phyloP scores from a whole-genome alignment of 2,113 vertebrate species.

The Pachypanchax playfairii region DNA sequence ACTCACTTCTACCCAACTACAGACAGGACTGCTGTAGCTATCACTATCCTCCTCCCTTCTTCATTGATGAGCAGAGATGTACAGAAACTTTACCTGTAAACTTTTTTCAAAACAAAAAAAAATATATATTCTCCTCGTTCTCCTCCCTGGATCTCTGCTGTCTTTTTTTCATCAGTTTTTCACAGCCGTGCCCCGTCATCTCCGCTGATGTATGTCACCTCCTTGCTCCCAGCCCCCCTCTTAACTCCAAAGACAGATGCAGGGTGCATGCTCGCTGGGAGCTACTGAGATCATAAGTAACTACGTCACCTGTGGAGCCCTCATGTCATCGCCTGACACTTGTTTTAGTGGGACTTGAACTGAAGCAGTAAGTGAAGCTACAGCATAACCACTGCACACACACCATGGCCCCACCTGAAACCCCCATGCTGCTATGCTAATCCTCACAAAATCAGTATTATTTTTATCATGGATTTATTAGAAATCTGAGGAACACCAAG shows the following conservation, averaged over 20 bases:
- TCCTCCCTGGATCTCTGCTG: conserved; percentile 47
- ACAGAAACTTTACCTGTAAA: conserved; percentile 66
- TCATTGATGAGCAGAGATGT: conserved; percentile 49
- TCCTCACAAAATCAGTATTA: conserved; percentile 39
- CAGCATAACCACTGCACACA: conserved; percentile 36
- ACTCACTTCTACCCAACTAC: conserved; percentile 52
- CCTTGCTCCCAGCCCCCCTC: conserved; percentile 60
- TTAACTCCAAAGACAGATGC: conserved; percentile 60
- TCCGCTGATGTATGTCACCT: conserved; percentile 54
- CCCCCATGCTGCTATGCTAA: conserved; percentile 32
- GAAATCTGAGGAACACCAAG: conserved; percentile 50
- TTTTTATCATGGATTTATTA: conserved; percentile 39
- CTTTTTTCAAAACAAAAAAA: conserved; percentile 43
- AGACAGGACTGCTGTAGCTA: conserved; percentile 66
- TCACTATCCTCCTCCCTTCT: conserved; percentile 8
- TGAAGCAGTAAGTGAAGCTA: conserved; percentile 58
- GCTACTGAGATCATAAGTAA: conserved; percentile 47
- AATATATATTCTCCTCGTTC: conserved; percentile 25
- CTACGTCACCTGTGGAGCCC: conserved; percentile 50
- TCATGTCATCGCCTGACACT: conserved; percentile 66
- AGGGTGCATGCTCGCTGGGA: conserved; percentile 70
- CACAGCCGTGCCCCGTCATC: conserved; percentile 19
- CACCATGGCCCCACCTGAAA: conserved; percentile 50
- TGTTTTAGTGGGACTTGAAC: conserved; percentile 57
- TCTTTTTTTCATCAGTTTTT: conserved; percentile 41